phyloP scores from a whole-genome alignment of 2,113 vertebrate genomes.

The Scomber japonicus region DNA sequence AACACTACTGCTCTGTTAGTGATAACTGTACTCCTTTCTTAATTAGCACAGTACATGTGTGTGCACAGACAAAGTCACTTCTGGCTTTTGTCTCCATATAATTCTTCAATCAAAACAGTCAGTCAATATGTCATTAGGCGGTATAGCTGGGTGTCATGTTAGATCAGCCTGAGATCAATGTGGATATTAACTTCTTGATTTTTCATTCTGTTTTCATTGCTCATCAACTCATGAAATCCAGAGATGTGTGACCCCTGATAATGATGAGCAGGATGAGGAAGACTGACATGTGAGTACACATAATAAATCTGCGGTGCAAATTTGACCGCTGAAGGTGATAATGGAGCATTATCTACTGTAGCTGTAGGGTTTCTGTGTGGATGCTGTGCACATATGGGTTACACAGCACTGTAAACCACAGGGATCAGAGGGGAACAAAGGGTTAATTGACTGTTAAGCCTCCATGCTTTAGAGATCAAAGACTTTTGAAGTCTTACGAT shows the following conservation, averaged over 20 bases:
- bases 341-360: constrained; percentile 13
- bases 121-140: constrained; percentile 58
- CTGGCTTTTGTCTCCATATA: constrained; percentile 19
- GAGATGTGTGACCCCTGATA: constrained; percentile 47
- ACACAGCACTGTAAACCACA: neutral
- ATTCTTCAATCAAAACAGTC: constrained; percentile 24
- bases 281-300: neutral
- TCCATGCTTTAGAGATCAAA: constrained; percentile 62
- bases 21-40: too few species aligned
- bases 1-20: too few species aligned
- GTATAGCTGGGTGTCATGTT: constrained; percentile 35
- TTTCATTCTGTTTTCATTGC: constrained; percentile 65
- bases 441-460: constrained; percentile 74
- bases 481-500: constrained; percentile 49
- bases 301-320: constrained; percentile 37
- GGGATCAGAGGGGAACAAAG: constrained; percentile 53
- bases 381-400: constrained; percentile 8
- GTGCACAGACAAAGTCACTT: neutral
- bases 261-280: constrained; percentile 24
- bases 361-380: neutral
- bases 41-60: neutral
- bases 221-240: constrained; percentile 62
- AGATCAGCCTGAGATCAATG: constrained; percentile 57
- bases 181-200: constrained; percentile 59
- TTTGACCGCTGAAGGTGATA: constrained; percentile 15